Percentiles rank a stretch among this genome's conserved stretches.
Evolutionary conservation across 53 echinoderm and acorn worm species (phyloP).

Genomic region (Antedon mediterranea): DNA sequence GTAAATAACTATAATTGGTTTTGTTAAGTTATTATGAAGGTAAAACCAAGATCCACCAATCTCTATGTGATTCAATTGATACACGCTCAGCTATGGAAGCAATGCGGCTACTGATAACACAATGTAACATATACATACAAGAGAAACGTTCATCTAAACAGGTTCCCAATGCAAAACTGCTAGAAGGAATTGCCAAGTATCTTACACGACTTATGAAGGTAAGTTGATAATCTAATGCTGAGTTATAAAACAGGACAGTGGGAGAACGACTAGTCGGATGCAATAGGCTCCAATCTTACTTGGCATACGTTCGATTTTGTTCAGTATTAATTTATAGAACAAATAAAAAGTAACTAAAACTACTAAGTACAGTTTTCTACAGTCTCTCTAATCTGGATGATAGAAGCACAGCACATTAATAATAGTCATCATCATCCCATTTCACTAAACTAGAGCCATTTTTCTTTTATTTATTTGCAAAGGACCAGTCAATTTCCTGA

Average conservation of each 20-base stretch:
- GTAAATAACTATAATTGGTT: too few species aligned
- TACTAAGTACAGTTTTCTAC: too few species aligned
- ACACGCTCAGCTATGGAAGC: constrained; percentile 66
- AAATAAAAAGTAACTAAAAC: too few species aligned
- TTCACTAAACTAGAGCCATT: too few species aligned
- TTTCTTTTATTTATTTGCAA: too few species aligned
- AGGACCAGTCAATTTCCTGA: too few species aligned
- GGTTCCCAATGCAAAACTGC: constrained; percentile 38
- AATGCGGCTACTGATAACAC: constrained; percentile 43
- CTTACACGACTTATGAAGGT: constrained; percentile 73
- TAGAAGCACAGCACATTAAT: too few species aligned
- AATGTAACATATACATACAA: constrained; percentile 91
- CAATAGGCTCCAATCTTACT: neutral
- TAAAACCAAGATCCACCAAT: constrained; percentile 51
- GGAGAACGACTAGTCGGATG: neutral
- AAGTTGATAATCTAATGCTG: neutral
- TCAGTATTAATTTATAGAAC: too few species aligned
- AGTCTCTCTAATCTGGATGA: too few species aligned
- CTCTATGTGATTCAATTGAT: constrained; percentile 92
- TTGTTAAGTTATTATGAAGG: constrained; percentile 41
- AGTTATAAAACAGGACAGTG: neutral
- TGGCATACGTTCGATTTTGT: too few species aligned
- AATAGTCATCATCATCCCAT: too few species aligned
- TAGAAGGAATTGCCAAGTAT: constrained; percentile 50
- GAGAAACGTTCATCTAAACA: constrained; percentile 30